Evolutionary conservation across 2,797 vertebrate genomes (phyloP).

Genomic region (Pipistrellus nathusii): DNA sequence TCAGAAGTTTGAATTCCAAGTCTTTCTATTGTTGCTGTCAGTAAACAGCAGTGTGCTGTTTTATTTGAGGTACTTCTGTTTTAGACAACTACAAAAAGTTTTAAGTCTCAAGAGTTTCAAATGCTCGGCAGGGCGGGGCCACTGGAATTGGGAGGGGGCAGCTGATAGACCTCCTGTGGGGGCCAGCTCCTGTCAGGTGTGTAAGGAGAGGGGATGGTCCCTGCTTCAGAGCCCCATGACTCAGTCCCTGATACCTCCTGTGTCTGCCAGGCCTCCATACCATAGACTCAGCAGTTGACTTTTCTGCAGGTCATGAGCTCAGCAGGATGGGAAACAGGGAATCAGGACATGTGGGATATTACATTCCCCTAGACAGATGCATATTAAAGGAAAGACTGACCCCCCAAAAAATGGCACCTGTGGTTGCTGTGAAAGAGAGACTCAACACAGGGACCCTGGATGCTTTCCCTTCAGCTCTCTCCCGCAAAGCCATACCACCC

Average conservation of each 20-base stretch:
- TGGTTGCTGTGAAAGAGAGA: neutral
- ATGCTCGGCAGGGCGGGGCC: neutral
- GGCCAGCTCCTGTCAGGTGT: neutral
- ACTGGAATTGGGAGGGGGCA: neutral
- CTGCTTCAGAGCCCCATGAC: neutral
- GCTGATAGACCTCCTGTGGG: neutral
- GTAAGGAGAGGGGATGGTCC: neutral
- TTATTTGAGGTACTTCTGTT: neutral
- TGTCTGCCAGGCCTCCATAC: neutral
- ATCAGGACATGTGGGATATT: too few species aligned
- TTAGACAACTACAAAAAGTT: neutral
- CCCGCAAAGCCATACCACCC: neutral
- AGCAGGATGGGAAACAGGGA: neutral
- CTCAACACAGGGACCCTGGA: neutral
- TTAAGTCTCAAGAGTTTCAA: neutral
- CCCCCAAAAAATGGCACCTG: neutral
- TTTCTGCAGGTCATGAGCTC: neutral
- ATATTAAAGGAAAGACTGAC: neutral
- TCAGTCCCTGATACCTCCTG: neutral
- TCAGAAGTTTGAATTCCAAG: constrained; percentile 94
- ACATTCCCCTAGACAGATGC: neutral
- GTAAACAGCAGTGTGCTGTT: neutral
- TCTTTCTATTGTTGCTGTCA: constrained; percentile 84
- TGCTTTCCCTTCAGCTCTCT: neutral
- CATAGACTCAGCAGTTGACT: neutral